Evolutionary conservation across 2,888 invertebrate species (phyloP), one percentile per base, ranked within the genome.

Genomic region (Caenorhabditis wallacei): DNA sequence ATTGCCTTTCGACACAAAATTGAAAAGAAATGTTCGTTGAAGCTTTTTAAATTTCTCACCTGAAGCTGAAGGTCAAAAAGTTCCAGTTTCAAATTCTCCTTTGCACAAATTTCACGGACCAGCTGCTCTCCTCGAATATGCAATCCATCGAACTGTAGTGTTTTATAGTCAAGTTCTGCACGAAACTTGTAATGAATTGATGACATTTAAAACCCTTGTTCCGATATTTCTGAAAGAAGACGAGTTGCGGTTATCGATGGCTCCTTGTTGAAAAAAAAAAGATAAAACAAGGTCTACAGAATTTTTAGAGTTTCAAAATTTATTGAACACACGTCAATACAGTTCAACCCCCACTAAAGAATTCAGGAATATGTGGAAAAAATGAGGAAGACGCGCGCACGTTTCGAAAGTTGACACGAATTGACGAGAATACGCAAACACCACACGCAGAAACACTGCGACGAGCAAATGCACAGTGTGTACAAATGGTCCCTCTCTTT

Each of bases 141-240:
- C 80, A 98, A 94, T 80, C 98, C 98, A 94, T 92, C 91, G 61
- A 92, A 90, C 43, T 86, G 96, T 85, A 99, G 95, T 10, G 97
- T 97, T 92, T 98, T 97, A 94, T 95, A 97, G 93, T 97, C 96
- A 92, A 96, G 94, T 83, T 96, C 96, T 92, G 97, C 97, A 94
- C 98, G 98, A 93, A 99, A 98, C 93, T 98, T 98, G 94, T 98
- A 99, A 93, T 98, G 98, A 88, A 99, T 96, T 92, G 97, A 97
- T 95, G 93, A 93, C 93, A 93, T 93, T 35, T 78, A 71, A 71
- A 20, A 79, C 71, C 71, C 57, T 37, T 54, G 51, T 68, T 68
- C 10, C 40, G 70, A 54, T 40, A 24, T 35, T 18, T 30, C 35
- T 63, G 43, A 51, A 54, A 63, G 18, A 43, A 61, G 51, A 43